Conservation (phyloP, 2,888 invertebrate species). For the Rhamnusium bicolor region DNA sequence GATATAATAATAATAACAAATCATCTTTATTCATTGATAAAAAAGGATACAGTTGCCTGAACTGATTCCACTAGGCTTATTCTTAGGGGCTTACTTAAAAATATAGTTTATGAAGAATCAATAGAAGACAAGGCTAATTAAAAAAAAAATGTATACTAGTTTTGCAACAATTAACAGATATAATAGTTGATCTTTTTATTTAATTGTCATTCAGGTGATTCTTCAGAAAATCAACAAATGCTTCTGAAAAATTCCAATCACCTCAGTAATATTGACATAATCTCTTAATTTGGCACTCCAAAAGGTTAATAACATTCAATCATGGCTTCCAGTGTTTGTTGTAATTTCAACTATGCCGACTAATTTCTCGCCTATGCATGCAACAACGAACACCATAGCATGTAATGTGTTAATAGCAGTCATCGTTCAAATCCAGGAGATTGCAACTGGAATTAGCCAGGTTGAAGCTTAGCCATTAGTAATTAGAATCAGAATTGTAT, state of each 20-base stretch:
- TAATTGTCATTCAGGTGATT: too few relatives aligned
- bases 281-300: background rate
- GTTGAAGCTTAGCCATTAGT: background rate
- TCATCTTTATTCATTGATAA: too few relatives aligned
- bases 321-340: background rate
- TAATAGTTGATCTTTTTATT: too few relatives aligned
- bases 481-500: background rate
- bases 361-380: background rate
- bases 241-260: background rate
- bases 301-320: background rate
- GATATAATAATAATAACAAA: too few relatives aligned
- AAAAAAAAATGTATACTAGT: too few relatives aligned
- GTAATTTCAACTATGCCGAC: background rate
- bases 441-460: background rate
- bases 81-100: too few relatives aligned
- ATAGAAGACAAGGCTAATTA: too few relatives aligned
- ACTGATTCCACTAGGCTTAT: too few relatives aligned
- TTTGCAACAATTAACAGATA: too few relatives aligned
- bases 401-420: background rate
- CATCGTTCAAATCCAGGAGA: background rate
- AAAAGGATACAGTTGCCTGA: too few relatives aligned
- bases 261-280: background rate
- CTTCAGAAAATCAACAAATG: too few relatives aligned
- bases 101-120: too few relatives aligned
- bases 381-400: background rate